phyloP scores from a whole-genome alignment of 2,888 invertebrate genomes.

The Quadriops clusia region DNA sequence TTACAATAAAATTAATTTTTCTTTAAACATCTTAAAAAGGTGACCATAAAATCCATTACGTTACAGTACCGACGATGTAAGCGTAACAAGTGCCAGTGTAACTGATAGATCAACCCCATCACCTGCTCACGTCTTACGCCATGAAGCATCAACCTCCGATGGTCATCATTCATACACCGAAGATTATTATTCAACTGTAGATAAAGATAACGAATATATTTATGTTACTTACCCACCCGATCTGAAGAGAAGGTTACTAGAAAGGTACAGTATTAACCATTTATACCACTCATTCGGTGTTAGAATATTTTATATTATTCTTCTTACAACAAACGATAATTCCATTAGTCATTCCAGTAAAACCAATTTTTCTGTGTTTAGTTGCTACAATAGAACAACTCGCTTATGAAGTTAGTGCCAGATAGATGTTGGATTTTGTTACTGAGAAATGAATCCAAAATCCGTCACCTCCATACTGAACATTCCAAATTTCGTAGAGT shows the following conservation, averaged over 20 bases:
- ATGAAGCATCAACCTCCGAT: constrained; percentile 27
- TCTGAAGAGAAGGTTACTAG: constrained; percentile 68
- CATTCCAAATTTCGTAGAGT: constrained; percentile 13
- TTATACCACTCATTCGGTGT: constrained; percentile 27
- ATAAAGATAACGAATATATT: constrained; percentile 63
- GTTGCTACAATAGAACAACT: constrained; percentile 76
- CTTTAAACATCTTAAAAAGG: too few relatives aligned
- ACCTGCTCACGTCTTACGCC: constrained; percentile 45
- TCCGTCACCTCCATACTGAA: constrained; percentile 13
- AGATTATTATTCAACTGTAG: constrained; percentile 27
- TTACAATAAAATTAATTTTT: too few relatives aligned
- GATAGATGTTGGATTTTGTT: too few relatives aligned
- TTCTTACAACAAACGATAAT: too few relatives aligned
- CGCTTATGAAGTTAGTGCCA: constrained; percentile 48
- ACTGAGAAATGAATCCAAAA: too few relatives aligned
- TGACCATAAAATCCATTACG: too few relatives aligned
- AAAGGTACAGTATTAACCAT: constrained; percentile 53
- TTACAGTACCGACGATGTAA: constrained; percentile 56
- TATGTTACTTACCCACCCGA: constrained; percentile 83
- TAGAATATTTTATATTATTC: constrained; percentile 22
- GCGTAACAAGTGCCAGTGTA: constrained; percentile 53
- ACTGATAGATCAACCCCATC: constrained; percentile 57
- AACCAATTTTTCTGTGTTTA: constrained; percentile 31
- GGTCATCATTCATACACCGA: constrained; percentile 27
- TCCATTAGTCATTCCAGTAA: not conserved